A percentile compares a stretch with the other conserved stretches of the same genome.
Evolutionary conservation across 2,888 invertebrate species (phyloP).

Genomic region (Philhelius pedissequus): DNA sequence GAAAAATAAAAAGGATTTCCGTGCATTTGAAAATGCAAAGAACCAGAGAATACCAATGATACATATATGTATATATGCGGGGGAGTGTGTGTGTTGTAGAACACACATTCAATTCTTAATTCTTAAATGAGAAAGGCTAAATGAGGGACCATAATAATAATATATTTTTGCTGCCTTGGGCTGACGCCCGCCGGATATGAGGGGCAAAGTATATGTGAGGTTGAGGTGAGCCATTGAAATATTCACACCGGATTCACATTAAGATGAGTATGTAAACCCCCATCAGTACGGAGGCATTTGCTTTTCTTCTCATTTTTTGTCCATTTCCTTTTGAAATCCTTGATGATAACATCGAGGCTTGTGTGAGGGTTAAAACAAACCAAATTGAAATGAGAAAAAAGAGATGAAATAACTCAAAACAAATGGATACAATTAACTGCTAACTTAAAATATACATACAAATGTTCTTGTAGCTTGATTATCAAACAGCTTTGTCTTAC

Average conservation of each 20-base stretch:
- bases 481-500: constrained; percentile 6
- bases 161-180: constrained; percentile 40
- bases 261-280: background rate
- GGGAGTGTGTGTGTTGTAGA: background rate
- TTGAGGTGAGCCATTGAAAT: constrained; percentile 60
- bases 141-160: constrained; percentile 46
- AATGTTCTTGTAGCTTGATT: background rate
- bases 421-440: constrained; percentile 61
- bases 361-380: background rate
- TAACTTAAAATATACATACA: constrained; percentile 24
- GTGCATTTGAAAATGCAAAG: constrained; percentile 61
- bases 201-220: constrained; percentile 28
- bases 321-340: constrained; percentile 14
- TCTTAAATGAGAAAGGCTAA: constrained; percentile 2
- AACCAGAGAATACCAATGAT: constrained; percentile 53
- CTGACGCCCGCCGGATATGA: constrained; percentile 40
- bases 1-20: constrained; percentile 53
- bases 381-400: constrained; percentile 13
- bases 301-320: background rate
- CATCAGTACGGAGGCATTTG: constrained; percentile 34
- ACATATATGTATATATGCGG: too few relatives aligned
- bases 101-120: background rate
- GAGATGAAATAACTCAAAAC: constrained; percentile 4
- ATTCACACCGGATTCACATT: constrained; percentile 54
- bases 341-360: constrained; percentile 37